Conservation (phyloP, 2,888 invertebrate species). For the Coecobrya sp. region DNA sequence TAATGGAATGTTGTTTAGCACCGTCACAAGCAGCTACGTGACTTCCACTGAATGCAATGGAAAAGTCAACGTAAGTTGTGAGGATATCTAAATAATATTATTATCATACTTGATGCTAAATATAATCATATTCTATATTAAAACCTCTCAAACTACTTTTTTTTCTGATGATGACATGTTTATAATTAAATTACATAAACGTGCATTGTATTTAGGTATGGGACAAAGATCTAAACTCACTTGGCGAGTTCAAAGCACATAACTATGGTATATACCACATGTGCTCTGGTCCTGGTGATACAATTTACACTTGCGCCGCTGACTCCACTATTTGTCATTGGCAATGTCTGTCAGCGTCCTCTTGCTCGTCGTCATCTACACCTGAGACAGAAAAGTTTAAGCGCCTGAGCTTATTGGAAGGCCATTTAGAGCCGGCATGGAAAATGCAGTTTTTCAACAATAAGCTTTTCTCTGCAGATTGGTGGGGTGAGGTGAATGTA, state of each 20-base stretch:
- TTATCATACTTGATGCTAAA: no score
- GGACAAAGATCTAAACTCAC: slow-evolving; percentile 88
- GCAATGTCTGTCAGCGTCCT: slow-evolving; percentile 56
- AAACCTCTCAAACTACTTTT: background rate
- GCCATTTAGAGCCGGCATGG: slow-evolving; percentile 84
- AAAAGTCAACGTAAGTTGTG: slow-evolving; percentile 58
- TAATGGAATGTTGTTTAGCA: slow-evolving; percentile 45
- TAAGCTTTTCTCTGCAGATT: slow-evolving; percentile 90
- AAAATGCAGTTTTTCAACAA: slow-evolving; percentile 87
- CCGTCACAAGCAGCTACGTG: slow-evolving; percentile 56
- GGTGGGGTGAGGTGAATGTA: slow-evolving; percentile 90
- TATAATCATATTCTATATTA: background rate
- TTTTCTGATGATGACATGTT: background rate
- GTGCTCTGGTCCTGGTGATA: slow-evolving; percentile 88
- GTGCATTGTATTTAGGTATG: slow-evolving; percentile 88
- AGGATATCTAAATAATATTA: background rate
- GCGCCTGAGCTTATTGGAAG: slow-evolving; percentile 3
- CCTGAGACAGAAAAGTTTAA: slow-evolving; percentile 24
- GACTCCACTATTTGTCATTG: slow-evolving; percentile 89
- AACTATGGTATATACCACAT: slow-evolving; percentile 90
- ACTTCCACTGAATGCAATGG: slow-evolving; percentile 68
- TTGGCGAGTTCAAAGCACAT: slow-evolving; percentile 89
- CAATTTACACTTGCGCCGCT: slow-evolving; percentile 90
- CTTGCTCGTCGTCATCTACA: background rate
- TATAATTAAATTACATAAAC: no score